Evolutionary conservation across 92 coral and sea anemone species (phyloP).

Genomic region (Parazoanthus swiftii): DNA sequence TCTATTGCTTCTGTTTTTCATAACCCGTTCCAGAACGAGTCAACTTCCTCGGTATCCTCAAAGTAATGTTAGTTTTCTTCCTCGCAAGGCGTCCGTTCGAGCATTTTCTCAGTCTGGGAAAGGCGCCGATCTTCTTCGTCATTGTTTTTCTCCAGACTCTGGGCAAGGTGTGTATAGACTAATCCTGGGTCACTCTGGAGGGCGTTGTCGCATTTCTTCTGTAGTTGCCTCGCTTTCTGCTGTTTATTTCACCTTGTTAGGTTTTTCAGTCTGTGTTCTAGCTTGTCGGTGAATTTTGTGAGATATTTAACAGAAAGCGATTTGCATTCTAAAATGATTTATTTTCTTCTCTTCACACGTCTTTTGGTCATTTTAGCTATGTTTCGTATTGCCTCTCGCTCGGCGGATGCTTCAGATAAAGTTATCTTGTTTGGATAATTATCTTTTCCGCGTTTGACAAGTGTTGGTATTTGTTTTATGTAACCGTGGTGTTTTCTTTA

Average conservation of each 20-base stretch:
- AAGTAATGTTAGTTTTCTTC: slow-evolving; percentile 19
- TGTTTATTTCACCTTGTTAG: slow-evolving; percentile 20
- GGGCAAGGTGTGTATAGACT: background rate
- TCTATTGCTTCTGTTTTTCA: slow-evolving; percentile 13
- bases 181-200: slow-evolving; percentile 14
- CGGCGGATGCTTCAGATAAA: too few species aligned
- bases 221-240: slow-evolving; percentile 17
- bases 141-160: background rate
- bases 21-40: slow-evolving; percentile 14
- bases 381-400: too few species aligned
- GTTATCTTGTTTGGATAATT: too few species aligned
- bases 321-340: too few species aligned
- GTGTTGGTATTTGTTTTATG: too few species aligned
- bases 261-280: slow-evolving; percentile 17
- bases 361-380: too few species aligned
- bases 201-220: slow-evolving; percentile 16
- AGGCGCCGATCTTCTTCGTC: slow-evolving; percentile 1
- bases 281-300: background rate
- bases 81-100: background rate
- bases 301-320: too few species aligned
- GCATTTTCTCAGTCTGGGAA: slow-evolving; percentile 3
- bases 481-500: too few species aligned
- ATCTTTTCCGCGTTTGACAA: too few species aligned
- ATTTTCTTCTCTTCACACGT: too few species aligned
- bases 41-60: slow-evolving; percentile 15